A percentile compares a stretch with the other conserved stretches of the same genome.
Evolutionary conservation across 1,140 invertebrate species (phyloP).

Genomic region (Wasmannia auropunctata): DNA sequence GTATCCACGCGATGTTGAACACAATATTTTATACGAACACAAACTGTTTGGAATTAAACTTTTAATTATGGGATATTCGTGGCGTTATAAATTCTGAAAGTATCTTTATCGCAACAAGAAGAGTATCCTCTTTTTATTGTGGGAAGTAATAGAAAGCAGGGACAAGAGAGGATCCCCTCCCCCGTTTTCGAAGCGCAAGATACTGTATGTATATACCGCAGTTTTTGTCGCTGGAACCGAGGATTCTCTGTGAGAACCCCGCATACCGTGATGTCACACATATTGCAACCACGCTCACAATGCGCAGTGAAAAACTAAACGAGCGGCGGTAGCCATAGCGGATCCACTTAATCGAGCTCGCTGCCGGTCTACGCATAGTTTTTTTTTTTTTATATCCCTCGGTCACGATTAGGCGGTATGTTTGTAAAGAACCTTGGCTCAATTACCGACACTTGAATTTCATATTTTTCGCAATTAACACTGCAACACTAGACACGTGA

Average conservation of each 20-base stretch:
- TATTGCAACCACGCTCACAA: slow-evolving; percentile 70
- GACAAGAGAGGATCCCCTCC: too few species aligned
- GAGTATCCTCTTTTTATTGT: slow-evolving; percentile 31
- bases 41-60: slow-evolving; percentile 11
- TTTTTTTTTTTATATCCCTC: slow-evolving; percentile 22
- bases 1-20: background rate
- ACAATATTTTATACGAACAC: background rate
- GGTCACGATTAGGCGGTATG: slow-evolving; percentile 36
- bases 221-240: slow-evolving; percentile 73
- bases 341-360: slow-evolving; percentile 67
- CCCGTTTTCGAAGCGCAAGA: slow-evolving; percentile 27
- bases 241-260: slow-evolving; percentile 79
- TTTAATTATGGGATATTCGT: background rate
- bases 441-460: slow-evolving; percentile 37
- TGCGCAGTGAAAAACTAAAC: slow-evolving; percentile 75
- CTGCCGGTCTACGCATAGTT: slow-evolving; percentile 43
- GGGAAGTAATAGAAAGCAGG: background rate
- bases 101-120: background rate
- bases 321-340: slow-evolving; percentile 66
- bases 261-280: slow-evolving; percentile 77
- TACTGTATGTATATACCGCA: slow-evolving; percentile 35
- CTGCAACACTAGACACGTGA: slow-evolving; percentile 42
- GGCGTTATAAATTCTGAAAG: background rate
- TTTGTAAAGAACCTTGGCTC: slow-evolving; percentile 19
- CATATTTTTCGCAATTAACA: slow-evolving; percentile 31